These are phyloP conservation scores for Anabas testudineus DNA, from an alignment of 2,797 vertebrate genomes.

Conservation along the genomic window DNA sequence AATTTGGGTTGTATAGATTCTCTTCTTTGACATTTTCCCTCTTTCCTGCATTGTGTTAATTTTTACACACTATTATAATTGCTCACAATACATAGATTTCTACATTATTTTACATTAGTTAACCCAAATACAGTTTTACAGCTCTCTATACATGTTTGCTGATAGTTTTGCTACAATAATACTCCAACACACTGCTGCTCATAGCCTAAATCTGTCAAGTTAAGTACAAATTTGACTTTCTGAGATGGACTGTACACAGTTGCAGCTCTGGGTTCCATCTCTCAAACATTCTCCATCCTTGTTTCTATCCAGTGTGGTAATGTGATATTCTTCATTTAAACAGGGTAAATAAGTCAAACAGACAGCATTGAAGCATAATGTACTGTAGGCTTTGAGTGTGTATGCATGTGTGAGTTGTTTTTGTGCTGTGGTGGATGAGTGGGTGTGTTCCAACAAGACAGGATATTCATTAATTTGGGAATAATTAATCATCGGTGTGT, in stretches of 20 bases:
- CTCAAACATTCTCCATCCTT: conserved; percentile 27
- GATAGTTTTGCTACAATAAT: no score
- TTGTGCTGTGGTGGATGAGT: conserved; percentile 45
- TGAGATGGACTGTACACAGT: background rate
- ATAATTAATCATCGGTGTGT: conserved; percentile 71
- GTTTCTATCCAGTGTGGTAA: conserved; percentile 47
- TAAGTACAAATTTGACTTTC: no score
- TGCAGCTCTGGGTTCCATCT: conserved; percentile 27
- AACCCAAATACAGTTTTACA: no score
- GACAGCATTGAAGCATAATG: conserved; percentile 46
- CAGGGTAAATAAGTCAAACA: conserved; percentile 58
- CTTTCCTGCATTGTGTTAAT: no score
- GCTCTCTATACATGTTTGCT: no score
- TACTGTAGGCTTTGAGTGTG: conserved; percentile 33
- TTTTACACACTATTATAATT: no score
- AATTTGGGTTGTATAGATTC: no score
- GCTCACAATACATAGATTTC: no score
- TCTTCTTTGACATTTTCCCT: no score
- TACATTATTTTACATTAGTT: no score
- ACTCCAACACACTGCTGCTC: no score
- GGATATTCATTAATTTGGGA: conserved; percentile 75
- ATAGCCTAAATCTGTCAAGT: no score
- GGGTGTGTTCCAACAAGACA: conserved; percentile 68
- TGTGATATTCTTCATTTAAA: conserved; percentile 63
- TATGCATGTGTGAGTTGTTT: conserved; percentile 21